Conservation (phyloP, 2,113 vertebrate genomes). For the Porphyrio hochstetteri region DNA sequence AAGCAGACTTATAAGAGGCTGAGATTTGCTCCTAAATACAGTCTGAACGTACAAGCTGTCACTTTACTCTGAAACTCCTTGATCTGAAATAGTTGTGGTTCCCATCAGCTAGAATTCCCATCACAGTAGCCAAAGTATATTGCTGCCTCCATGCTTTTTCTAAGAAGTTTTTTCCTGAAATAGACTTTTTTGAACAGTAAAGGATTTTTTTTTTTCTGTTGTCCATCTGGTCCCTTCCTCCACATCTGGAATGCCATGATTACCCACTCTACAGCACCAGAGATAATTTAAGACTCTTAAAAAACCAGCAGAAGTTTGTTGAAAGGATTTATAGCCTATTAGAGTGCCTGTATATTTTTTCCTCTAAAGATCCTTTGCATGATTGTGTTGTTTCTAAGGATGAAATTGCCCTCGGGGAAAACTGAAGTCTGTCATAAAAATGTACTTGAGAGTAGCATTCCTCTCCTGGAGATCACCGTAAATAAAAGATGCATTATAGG, state of each 20-base stretch:
- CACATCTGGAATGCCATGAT: conserved; percentile 38
- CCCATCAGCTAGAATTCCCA: not conserved
- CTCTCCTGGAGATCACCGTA: not conserved
- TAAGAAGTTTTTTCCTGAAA: not conserved
- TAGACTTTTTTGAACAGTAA: not conserved
- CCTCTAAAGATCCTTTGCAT: not conserved
- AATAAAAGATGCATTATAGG: not conserved
- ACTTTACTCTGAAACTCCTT: not conserved
- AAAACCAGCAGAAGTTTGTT: not conserved
- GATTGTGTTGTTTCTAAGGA: not conserved
- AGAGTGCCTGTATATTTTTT: not conserved
- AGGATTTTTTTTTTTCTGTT: not conserved
- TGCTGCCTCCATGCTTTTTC: not conserved
- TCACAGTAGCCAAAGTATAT: not conserved
- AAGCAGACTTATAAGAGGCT: not conserved
- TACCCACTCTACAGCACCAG: conserved; percentile 17
- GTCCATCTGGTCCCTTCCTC: conserved; percentile 8
- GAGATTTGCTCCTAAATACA: not conserved
- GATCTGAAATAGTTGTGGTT: conserved; percentile 31
- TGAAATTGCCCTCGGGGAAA: not conserved
- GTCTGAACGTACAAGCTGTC: not conserved
- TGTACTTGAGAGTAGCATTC: not conserved
- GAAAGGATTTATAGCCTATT: conserved; percentile 20
- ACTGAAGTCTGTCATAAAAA: not conserved
- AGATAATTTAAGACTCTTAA: conserved; percentile 31